Conservation (phyloP, 2,113 vertebrate species). For the Petromus typicus region DNA sequence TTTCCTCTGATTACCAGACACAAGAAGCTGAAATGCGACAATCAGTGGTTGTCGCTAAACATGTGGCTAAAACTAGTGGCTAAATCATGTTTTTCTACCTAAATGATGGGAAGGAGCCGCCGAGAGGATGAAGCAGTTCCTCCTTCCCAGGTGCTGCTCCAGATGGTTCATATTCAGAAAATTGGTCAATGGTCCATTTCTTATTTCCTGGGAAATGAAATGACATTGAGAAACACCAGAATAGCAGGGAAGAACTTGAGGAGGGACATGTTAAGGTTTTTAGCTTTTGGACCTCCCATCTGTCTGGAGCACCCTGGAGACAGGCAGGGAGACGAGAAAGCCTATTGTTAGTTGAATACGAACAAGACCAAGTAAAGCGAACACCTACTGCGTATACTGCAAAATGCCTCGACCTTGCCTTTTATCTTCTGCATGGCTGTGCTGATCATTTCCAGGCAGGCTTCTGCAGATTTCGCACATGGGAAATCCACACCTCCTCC, state of each 20-base stretch:
- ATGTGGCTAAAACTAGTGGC: no score
- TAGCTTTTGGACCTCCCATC: background rate
- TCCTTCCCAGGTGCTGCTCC: background rate
- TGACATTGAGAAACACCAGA: constrained; percentile 1
- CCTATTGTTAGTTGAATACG: background rate
- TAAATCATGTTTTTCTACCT: constrained; percentile 30
- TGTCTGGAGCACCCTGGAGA: background rate
- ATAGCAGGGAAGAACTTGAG: background rate
- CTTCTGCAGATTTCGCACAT: background rate
- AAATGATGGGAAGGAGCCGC: background rate
- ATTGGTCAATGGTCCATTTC: background rate
- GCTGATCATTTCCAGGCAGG: background rate
- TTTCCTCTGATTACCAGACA: constrained; percentile 25
- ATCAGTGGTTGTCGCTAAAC: background rate
- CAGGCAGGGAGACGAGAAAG: background rate
- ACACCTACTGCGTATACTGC: background rate
- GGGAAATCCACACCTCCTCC: no score
- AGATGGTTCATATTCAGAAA: constrained; percentile 36
- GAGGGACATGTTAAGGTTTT: background rate
- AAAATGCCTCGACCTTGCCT: background rate
- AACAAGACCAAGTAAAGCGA: background rate
- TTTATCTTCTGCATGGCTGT: background rate
- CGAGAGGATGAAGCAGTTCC: background rate
- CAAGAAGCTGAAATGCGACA: background rate
- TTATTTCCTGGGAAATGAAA: constrained; percentile 33